Percentiles rank a stretch among this genome's conserved stretches.
phyloP scores from a whole-genome alignment of 2,797 vertebrate genomes.

The Acrossocheilus wenchowensis region DNA sequence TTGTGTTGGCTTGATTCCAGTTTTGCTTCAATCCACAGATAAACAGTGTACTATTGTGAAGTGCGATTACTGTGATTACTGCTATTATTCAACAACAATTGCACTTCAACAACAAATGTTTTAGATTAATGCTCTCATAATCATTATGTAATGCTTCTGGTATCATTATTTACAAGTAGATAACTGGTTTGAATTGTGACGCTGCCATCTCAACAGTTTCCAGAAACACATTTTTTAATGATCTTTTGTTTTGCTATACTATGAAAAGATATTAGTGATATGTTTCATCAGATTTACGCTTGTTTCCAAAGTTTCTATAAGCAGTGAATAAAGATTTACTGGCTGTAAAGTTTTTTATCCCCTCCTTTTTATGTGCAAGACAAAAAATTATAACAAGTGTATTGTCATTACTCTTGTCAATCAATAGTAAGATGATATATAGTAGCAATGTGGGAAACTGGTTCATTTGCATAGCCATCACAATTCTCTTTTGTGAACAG shows the following conservation, averaged over 20 bases:
- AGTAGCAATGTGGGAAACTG: not conserved
- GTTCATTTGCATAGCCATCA: conserved; percentile 11
- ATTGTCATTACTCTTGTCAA: conserved; percentile 10
- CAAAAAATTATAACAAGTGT: not conserved
- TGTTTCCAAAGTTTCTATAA: not conserved
- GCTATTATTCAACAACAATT: conserved; percentile 5
- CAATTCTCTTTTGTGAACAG: not conserved
- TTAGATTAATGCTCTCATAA: conserved; percentile 24
- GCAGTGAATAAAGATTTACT: not conserved
- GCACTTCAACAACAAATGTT: conserved; percentile 20
- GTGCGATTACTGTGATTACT: conserved; percentile 25
- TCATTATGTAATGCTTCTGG: conserved; percentile 6
- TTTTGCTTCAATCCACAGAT: conserved; percentile 21
- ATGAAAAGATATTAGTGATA: not conserved
- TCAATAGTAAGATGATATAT: not conserved
- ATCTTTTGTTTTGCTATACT: not conserved
- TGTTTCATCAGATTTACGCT: not conserved
- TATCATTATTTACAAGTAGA: conserved; percentile 27
- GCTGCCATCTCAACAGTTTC: not conserved
- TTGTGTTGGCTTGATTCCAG: conserved; percentile 8
- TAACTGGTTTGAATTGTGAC: conserved; percentile 9
- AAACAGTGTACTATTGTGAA: conserved; percentile 22
- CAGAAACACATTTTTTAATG: conserved; percentile 6
- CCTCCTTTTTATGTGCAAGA: not conserved
- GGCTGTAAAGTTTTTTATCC: not conserved